These are phyloP conservation scores for Eupithecia subfuscata DNA, from an alignment of 2,888 invertebrate genomes.

Conservation along the genomic window DNA sequence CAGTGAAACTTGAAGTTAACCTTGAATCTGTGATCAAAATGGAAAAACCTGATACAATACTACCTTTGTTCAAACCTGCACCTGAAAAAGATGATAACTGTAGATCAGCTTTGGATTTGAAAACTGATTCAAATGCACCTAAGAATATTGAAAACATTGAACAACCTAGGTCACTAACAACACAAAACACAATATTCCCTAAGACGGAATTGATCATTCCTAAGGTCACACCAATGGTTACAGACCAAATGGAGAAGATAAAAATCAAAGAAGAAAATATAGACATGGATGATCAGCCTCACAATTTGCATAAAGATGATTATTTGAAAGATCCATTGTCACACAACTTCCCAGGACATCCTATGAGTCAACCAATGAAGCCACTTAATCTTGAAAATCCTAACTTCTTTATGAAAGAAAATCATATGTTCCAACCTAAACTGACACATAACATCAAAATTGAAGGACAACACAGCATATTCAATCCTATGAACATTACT, in stretches of 20 bases:
- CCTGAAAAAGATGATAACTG: constrained; percentile 69
- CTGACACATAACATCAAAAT: constrained; percentile 75
- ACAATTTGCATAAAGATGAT: constrained; percentile 77
- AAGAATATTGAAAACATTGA: constrained; percentile 68
- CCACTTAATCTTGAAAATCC: constrained; percentile 77
- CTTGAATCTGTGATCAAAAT: constrained; percentile 66
- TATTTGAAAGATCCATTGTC: constrained; percentile 77
- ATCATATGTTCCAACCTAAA: constrained; percentile 77
- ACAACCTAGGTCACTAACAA: constrained; percentile 57
- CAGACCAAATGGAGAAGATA: constrained; percentile 77
- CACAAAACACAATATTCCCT: constrained; percentile 68
- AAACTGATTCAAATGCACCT: constrained; percentile 65
- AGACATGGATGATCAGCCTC: constrained; percentile 73
- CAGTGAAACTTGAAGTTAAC: constrained; percentile 65
- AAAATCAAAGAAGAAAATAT: constrained; percentile 80
- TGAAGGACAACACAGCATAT: constrained; percentile 75
- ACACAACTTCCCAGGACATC: constrained; percentile 73
- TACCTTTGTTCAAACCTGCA: constrained; percentile 62
- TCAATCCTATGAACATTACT: constrained; percentile 74
- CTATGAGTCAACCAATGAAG: constrained; percentile 68
- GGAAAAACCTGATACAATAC: constrained; percentile 69
- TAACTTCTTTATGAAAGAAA: constrained; percentile 79
- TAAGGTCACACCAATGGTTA: constrained; percentile 83
- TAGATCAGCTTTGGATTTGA: constrained; percentile 69
- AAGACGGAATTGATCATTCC: constrained; percentile 87